Base-by-base conservation (phyloP, 2,888 invertebrate species). In the Diachrysia chrysitis region DNA sequence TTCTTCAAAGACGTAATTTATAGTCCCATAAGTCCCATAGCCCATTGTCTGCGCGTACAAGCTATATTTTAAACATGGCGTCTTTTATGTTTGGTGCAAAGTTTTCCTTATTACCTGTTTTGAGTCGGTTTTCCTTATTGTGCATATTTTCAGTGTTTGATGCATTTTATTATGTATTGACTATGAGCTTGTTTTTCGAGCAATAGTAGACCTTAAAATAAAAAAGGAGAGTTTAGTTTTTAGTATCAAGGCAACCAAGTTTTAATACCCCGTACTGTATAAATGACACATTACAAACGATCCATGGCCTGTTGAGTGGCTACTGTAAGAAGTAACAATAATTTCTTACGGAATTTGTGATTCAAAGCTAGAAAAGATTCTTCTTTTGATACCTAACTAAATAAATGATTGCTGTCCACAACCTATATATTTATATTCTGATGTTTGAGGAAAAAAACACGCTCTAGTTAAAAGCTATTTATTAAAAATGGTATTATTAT, bases 401-500 rank as follows among this genome's bases (percentile, higher is more conserved):
- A 32, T 59, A 69, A 73, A 64, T 73, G 37, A 63, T 65, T 37
- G 59, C 51, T 51, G 19, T 55, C 46, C 35, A 70, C 37, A 58
- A 58, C 6, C 17, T 17, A 53, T 42, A 21, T 32, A 14, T 53
- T 74, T 69, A 62, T 60, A 58, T 77, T 54, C 46, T n/a, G 9
- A 58, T 56, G n/a, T 53, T 25, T 32, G 46, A 51, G 64, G 21
- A 66, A 67, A 69, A 63, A 51, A 35, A 60, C 21, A 64, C 59
- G 63, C 35, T 70, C 61, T 51, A 70, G 66, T 66, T 62, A 37
- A 57, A 66, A 63, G 56, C 35, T 37, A 74, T 78, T 70, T 59
- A 53, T 25, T 48, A 56, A 65, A 48, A 76, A 25, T 25, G 5
- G 25, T 25, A 5, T 5, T n/a, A n/a, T n/a, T n/a, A n/a, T n/a